Base-by-base conservation (phyloP, 1,140 invertebrate species). In the Leguminivora glycinivorella region DNA sequence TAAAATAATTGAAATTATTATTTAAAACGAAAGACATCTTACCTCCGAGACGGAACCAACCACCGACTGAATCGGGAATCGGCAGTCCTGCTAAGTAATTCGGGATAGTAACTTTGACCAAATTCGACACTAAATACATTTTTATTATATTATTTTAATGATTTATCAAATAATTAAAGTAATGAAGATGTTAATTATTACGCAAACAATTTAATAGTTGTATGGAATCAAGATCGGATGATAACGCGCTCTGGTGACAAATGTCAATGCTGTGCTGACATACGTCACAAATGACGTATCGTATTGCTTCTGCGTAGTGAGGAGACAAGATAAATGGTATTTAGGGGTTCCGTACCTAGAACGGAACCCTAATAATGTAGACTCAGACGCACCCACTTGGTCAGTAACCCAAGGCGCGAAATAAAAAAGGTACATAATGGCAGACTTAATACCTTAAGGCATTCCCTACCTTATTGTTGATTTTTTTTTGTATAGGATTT, bases 21-120 rank as follows among this genome's bases (percentile, higher is more conserved):
- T 22, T 26, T 4, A 31, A 29, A 29, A 31, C 29, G 66, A 24
- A 7, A 70, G 66, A 24, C 7, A 70, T 78, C 92, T 92, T 93
- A 96, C 95, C 87, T 87, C 95, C 93, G 63, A 96, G 89, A 77
- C 92, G 93, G 80, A 96, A 96, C 95, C 95, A 95, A 81, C 95
- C 95, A 71, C 93, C 92, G 75, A 95, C 85, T 2, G 93, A 92
- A 77, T 95, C 92, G 0, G 95, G 95, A 80, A 96, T 93, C 22
- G 95, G 95, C 72, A 96, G 90, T 81, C 90, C 92, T 40, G 94
- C 89, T 60, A 96, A 91, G 89, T 96, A 96, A 86, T 95, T 94
- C 2, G 95, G 95, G 70, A 95, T 71, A 17, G 93, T 92, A 56
- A 93, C 92, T 92, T 95, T 95, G 2, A 96, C 92, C 77, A 95